Evolutionary conservation across 2,888 invertebrate genomes (phyloP).

Genomic region (Drosophila greeni): DNA sequence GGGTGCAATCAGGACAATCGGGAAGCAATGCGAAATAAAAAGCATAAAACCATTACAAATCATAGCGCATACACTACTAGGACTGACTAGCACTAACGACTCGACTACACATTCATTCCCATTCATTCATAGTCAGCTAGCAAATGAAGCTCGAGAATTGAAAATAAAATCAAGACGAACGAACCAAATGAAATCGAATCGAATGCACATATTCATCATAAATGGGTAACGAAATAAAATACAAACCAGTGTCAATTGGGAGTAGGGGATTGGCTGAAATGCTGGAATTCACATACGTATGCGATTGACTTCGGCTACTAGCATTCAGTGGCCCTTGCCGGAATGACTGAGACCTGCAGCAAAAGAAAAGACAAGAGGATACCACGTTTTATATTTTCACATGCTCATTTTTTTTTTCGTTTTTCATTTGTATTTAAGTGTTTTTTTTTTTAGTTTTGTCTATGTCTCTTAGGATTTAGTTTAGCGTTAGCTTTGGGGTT

Average conservation of each 20-base stretch:
- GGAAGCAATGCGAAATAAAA: slow-evolving; percentile 33
- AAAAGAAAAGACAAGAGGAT: slow-evolving; percentile 80
- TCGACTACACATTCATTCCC: slow-evolving; percentile 35
- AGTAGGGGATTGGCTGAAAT: slow-evolving; percentile 96
- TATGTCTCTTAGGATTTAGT: slow-evolving; percentile 18
- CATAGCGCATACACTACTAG: slow-evolving; percentile 24
- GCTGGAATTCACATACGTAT: slow-evolving; percentile 89
- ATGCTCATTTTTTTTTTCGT: slow-evolving; percentile 63
- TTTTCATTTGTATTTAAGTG: slow-evolving; percentile 17
- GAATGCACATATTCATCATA: slow-evolving; percentile 56
- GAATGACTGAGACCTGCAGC: slow-evolving; percentile 94
- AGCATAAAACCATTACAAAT: slow-evolving; percentile 34
- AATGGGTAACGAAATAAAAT: slow-evolving; percentile 77
- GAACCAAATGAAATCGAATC: slow-evolving; percentile 59
- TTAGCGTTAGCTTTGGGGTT: slow-evolving; percentile 31
- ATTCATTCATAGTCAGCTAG: slow-evolving; percentile 27
- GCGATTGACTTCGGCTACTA: slow-evolving; percentile 80
- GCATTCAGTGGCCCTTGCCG: slow-evolving; percentile 83
- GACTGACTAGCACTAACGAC: slow-evolving; percentile 31
- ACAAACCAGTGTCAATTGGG: slow-evolving; percentile 89
- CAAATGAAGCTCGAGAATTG: slow-evolving; percentile 21
- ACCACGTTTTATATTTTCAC: slow-evolving; percentile 77
- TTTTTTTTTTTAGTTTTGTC: slow-evolving; percentile 25
- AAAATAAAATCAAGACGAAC: slow-evolving; percentile 48
- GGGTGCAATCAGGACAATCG: slow-evolving; percentile 42